A percentile compares a stretch with the other conserved stretches of the same genome.
Conservation (phyloP, 1,140 invertebrate species). For the Diorhabda carinulata region DNA sequence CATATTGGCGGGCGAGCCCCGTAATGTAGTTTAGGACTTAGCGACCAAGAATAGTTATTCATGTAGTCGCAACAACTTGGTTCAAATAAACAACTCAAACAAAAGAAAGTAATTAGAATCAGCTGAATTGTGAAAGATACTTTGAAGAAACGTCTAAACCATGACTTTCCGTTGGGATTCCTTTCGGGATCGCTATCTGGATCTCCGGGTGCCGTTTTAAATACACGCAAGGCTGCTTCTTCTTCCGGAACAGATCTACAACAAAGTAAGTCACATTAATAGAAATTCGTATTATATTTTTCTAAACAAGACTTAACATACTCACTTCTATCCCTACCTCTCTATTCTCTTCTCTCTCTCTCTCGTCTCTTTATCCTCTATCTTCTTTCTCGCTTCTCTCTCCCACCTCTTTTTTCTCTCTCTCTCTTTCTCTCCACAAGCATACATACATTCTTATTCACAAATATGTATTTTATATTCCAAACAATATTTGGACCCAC, state of each 20-base stretch:
- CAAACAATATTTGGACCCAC: background rate
- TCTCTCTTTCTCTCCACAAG: background rate
- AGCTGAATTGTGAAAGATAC: conserved; percentile 78
- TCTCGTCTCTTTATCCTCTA: background rate
- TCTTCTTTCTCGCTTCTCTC: background rate
- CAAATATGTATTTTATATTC: background rate
- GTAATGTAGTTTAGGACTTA: conserved; percentile 80
- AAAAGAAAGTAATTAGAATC: conserved; percentile 74
- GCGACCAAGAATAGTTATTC: conserved; percentile 75
- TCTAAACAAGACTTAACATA: background rate
- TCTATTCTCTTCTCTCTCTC: background rate
- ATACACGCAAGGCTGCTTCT: conserved; percentile 10
- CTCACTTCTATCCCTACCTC: background rate
- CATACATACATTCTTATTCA: background rate
- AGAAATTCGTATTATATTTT: background rate
- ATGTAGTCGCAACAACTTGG: conserved; percentile 79
- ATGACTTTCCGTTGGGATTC: conserved; percentile 49
- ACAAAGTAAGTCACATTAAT: conserved; percentile 21
- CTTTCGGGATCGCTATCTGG: conserved; percentile 51
- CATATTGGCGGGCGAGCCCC: conserved; percentile 70
- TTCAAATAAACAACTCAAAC: conserved; percentile 77
- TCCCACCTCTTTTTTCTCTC: too few relatives aligned
- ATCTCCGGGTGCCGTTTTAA: conserved; percentile 37
- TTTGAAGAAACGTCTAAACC: conserved; percentile 72
- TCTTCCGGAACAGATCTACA: conserved; percentile 25